Conservation (phyloP, 2,888 invertebrate genomes). For the Cephus pygmeus region DNA sequence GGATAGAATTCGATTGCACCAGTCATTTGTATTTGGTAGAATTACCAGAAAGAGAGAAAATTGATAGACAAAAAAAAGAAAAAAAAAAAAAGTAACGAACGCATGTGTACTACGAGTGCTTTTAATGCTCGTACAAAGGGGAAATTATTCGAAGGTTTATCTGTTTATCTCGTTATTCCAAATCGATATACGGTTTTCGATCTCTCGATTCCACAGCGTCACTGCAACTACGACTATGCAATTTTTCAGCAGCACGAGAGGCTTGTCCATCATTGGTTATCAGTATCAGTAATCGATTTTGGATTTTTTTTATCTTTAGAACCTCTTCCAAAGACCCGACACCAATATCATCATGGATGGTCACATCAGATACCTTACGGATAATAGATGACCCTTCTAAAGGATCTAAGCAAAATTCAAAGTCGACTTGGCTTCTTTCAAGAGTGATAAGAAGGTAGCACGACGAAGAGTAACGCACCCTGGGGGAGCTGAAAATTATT, state of each 20-base stretch:
- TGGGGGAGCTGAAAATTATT: constrained; percentile 5
- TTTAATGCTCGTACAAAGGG: background rate
- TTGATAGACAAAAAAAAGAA: no score
- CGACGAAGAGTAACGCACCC: background rate
- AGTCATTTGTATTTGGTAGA: background rate
- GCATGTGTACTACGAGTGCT: background rate
- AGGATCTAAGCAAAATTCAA: background rate
- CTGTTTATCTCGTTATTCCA: background rate
- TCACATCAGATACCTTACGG: background rate
- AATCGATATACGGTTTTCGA: background rate
- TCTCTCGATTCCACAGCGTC: background rate
- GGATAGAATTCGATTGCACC: background rate
- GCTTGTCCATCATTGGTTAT: background rate
- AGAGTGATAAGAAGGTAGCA: background rate
- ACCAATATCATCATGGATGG: background rate
- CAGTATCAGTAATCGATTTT: no score
- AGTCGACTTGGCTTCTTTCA: background rate
- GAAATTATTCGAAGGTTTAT: background rate
- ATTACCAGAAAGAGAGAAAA: background rate
- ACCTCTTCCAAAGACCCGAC: background rate
- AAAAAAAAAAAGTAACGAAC: background rate
- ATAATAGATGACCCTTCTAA: background rate
- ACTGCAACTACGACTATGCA: background rate
- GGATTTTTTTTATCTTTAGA: background rate
- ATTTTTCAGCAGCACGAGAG: background rate